A percentile compares a stretch with the other conserved stretches of the same genome.
Conservation (phyloP, 2,797 vertebrate species). For the Pipistrellus pipistrellus region DNA sequence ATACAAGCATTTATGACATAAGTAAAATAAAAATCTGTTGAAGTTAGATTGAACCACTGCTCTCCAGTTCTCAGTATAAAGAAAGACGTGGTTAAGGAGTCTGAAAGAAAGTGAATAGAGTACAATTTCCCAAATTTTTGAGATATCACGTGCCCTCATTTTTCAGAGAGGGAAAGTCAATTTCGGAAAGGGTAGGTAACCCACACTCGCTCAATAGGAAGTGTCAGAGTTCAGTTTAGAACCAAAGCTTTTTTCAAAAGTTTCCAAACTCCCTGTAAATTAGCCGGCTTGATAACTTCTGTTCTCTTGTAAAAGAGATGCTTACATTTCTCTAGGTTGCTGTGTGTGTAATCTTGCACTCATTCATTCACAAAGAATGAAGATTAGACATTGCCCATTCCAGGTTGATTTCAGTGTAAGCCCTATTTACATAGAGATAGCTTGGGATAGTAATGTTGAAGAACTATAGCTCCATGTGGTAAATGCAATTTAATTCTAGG, state of each 20-base stretch:
- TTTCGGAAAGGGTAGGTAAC: not conserved
- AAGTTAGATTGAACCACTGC: not conserved
- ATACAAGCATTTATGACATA: not conserved
- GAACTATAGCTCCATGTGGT: not conserved
- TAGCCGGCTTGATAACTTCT: not conserved
- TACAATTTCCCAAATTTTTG: not conserved
- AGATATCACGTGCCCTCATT: not conserved
- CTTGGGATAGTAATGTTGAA: not conserved
- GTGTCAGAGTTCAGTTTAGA: not conserved
- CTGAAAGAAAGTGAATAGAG: not conserved
- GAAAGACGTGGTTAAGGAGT: not conserved
- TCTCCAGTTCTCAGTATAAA: not conserved
- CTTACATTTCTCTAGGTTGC: not conserved
- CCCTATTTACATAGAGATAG: not conserved
- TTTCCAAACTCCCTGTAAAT: not conserved
- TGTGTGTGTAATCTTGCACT: not conserved
- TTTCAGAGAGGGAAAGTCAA: not conserved
- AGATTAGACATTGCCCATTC: not conserved
- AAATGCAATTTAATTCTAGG: not conserved
- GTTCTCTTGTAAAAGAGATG: not conserved
- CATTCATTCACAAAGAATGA: not conserved
- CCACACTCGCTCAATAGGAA: not conserved
- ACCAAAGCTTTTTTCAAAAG: not conserved
- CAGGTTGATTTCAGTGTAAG: not conserved
- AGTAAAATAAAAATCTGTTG: slow-evolving; percentile 47